Evolutionary conservation across 2,888 invertebrate species (phyloP).

Genomic region (Zeuzera pyrina): DNA sequence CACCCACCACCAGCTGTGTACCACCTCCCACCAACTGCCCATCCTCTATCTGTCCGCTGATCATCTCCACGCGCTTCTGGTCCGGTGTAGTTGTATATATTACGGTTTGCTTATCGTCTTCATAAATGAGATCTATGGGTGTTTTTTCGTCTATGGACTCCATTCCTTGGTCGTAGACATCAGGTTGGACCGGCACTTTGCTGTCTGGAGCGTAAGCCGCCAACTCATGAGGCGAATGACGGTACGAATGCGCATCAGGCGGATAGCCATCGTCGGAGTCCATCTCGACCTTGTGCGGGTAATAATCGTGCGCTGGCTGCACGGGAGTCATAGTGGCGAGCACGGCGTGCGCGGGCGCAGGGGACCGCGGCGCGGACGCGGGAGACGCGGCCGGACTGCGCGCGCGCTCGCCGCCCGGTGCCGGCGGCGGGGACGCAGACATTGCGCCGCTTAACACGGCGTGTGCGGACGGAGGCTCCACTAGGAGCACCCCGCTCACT

Average conservation of each 20-base stretch:
- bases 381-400: slow-evolving; percentile 64
- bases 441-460: slow-evolving; percentile 42
- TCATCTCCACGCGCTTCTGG: slow-evolving; percentile 86
- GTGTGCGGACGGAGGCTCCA: slow-evolving; percentile 48
- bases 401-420: slow-evolving; percentile 40
- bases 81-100: slow-evolving; percentile 86
- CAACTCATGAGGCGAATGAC: slow-evolving; percentile 69
- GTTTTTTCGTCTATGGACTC: slow-evolving; percentile 76
- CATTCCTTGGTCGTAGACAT: slow-evolving; percentile 65
- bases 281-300: slow-evolving; percentile 75
- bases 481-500: slow-evolving; percentile 58
- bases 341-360: slow-evolving; percentile 81
- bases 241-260: slow-evolving; percentile 75
- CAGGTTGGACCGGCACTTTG: slow-evolving; percentile 73
- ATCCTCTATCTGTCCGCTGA: slow-evolving; percentile 77
- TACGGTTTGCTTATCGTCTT: slow-evolving; percentile 88
- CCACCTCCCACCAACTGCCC: slow-evolving; percentile 69
- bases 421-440: slow-evolving; percentile 48
- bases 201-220: slow-evolving; percentile 67
- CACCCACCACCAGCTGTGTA: slow-evolving; percentile 62
- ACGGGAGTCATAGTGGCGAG: slow-evolving; percentile 92
- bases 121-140: slow-evolving; percentile 87
- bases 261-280: slow-evolving; percentile 74
- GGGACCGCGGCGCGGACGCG: slow-evolving; percentile 69
- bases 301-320: slow-evolving; percentile 81